These are phyloP conservation scores for Tapirus indicus DNA, from an alignment of 2,797 vertebrate species.

Conservation along the genomic window DNA sequence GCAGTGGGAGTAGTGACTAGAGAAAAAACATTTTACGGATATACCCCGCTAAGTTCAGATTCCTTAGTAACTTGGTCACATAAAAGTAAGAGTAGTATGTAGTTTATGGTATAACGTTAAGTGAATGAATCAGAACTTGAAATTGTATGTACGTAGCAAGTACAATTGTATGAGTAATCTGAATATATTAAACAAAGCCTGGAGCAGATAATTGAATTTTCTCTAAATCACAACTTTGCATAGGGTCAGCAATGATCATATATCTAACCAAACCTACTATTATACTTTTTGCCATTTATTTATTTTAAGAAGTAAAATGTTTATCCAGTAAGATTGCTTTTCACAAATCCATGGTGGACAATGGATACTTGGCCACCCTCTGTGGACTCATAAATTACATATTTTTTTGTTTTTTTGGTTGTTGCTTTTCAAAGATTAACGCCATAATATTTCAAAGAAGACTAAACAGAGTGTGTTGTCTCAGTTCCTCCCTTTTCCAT, in stretches of 20 bases:
- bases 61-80: conserved; percentile 54
- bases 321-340: conserved; percentile 54
- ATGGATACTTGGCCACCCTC: conserved; percentile 32
- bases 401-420: background rate
- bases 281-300: conserved; percentile 43
- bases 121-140: conserved; percentile 57
- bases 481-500: conserved; percentile 70
- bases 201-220: conserved; percentile 54
- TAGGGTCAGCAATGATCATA: conserved; percentile 33
- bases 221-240: conserved; percentile 58
- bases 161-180: conserved; percentile 45
- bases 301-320: conserved; percentile 56
- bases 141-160: conserved; percentile 24
- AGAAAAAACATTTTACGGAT: conserved; percentile 20
- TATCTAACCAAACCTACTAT: conserved; percentile 22
- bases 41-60: background rate
- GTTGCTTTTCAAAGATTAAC: conserved; percentile 72
- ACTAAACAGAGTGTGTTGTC: conserved; percentile 29
- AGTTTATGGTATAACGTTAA: conserved; percentile 39
- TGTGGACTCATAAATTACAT: conserved; percentile 54
- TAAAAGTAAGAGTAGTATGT: background rate
- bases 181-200: conserved; percentile 41
- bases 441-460: conserved; percentile 61
- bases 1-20: background rate
- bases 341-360: background rate